Evolutionary conservation across 1,140 invertebrate species (phyloP).

Genomic region (Dreissena polymorpha): DNA sequence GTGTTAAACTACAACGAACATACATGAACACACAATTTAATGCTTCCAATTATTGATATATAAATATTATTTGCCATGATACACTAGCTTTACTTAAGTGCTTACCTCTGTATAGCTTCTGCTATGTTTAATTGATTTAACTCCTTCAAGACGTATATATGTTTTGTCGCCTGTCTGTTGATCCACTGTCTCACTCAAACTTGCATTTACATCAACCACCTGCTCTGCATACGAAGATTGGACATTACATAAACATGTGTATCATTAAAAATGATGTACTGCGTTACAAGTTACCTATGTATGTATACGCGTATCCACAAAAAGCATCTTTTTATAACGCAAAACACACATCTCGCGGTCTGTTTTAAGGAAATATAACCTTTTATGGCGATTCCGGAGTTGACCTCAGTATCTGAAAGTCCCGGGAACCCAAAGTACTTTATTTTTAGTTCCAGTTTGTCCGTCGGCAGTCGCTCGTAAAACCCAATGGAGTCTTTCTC

Average conservation of each 20-base stretch:
- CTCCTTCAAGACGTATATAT: conserved; percentile 7
- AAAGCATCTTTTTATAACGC: background rate
- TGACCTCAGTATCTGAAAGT: background rate
- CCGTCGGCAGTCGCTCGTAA: background rate
- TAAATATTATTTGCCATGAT: too few species aligned
- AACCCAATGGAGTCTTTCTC: conserved; percentile 39
- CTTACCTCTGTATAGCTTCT: conserved; percentile 30
- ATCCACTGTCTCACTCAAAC: background rate
- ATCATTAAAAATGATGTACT: background rate
- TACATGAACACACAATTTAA: too few species aligned
- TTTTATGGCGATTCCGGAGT: conserved; percentile 2
- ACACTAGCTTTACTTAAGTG: too few species aligned
- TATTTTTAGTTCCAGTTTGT: conserved; percentile 3
- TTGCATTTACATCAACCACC: background rate
- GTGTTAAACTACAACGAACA: too few species aligned
- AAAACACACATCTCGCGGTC: too few species aligned
- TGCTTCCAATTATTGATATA: too few species aligned
- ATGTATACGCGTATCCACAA: background rate
- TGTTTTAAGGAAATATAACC: background rate
- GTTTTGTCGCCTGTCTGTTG: background rate
- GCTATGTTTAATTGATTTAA: conserved; percentile 3
- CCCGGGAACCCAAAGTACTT: conserved; percentile 40
- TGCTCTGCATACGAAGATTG: background rate
- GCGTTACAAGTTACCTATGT: background rate
- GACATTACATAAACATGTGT: background rate